Percentiles rank a stretch among this genome's conserved stretches.
These are phyloP conservation scores for Pipistrellus nathusii DNA, from an alignment of 2,797 vertebrate genomes.

Conservation along the genomic window DNA sequence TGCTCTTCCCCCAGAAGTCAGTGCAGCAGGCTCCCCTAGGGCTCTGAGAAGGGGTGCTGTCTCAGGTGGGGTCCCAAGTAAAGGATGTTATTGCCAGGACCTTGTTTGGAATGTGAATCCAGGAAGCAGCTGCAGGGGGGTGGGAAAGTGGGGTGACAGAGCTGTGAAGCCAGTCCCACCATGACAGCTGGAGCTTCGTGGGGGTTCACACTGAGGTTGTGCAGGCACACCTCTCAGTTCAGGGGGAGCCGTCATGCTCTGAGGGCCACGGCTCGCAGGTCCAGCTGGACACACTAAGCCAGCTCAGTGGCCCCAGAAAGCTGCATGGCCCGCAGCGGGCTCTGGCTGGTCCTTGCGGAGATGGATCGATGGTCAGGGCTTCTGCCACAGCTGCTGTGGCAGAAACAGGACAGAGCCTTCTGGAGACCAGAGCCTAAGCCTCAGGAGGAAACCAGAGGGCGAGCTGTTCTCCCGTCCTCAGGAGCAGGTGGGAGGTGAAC, in stretches of 20 bases:
- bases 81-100: not conserved
- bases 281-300: rapidly evolving
- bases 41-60: not conserved
- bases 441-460: not conserved
- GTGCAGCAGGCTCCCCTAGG: not conserved
- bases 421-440: not conserved
- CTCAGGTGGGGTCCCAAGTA: not conserved
- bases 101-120: not conserved
- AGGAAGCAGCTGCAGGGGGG: not conserved
- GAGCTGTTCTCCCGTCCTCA: not conserved
- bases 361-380: rapidly evolving
- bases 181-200: too few species aligned
- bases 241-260: too few species aligned
- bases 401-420: not conserved
- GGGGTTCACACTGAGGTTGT: rapidly evolving
- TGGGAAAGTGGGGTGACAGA: not conserved
- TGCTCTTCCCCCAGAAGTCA: not conserved
- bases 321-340: not conserved
- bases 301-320: not conserved
- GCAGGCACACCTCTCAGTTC: not conserved
- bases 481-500: not conserved
- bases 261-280: not conserved
- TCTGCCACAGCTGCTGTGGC: not conserved
- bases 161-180: not conserved
- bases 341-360: not conserved